Evolutionary conservation across 2,888 invertebrate genomes (phyloP), one percentile per base, ranked within the genome.

Genomic region (Hydropsyche betteni): DNA sequence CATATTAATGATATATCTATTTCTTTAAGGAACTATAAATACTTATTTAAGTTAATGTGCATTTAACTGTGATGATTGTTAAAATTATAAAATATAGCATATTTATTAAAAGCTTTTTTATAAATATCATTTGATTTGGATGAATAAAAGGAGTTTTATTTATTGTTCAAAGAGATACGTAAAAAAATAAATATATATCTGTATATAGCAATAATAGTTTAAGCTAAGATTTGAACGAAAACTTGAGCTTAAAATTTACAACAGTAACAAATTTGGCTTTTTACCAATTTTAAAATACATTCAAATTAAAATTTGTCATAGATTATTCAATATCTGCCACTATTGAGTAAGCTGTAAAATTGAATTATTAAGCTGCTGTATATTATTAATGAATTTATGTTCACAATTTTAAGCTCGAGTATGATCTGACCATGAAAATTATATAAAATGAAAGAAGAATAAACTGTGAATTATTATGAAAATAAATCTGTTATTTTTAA

Each of bases 61-160:
- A 64, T 64, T 61, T 64, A 64, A 64, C 64, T 64, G 64, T 64
- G 64, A 64, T 64, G 64, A 64, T 64, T 64, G 64, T 64, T 64
- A 34, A 36, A 64, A 36, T 64, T 64, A 36, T 36, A 44, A 24
- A 8, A 44, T 44, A 44, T 44, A 44, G 44, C 44, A 10, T 44
- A 44, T 44, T 44, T 44, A 44, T 44, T 44, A 44, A 44, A 44
- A 8, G 44, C 44, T 44, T 44, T 44, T 44, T 44, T 44, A 44
- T 44, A 44, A 8, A 10, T 44, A 44, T 44, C 10, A 44, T 44
- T 44, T 44, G 44, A 4, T 44, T 44, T 10, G 10, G 10, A 44
- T 44, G 10, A 44, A 44, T 8, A 8, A 44, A 44, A 44, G 6
- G 4, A 44, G 1, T 58, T 24, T 58, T 36, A 36, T 64, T 34